Percentiles rank a stretch among this genome's conserved stretches.
Evolutionary conservation across 2,113 vertebrate species (phyloP).

Genomic region (Mobula hypostoma): DNA sequence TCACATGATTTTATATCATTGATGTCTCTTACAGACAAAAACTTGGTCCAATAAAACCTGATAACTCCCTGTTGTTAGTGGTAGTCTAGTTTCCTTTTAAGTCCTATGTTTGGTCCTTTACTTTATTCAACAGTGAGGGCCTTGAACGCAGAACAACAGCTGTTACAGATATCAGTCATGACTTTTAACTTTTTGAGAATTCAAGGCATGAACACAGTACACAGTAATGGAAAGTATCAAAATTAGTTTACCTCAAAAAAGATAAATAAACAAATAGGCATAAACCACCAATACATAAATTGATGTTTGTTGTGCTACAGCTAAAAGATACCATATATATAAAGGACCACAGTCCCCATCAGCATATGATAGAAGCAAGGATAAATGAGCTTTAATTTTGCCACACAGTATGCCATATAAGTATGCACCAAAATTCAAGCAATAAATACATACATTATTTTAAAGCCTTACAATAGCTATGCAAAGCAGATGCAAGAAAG

Average conservation of each 20-base stretch:
- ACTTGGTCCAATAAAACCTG: conserved; percentile 77
- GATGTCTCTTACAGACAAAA: conserved; percentile 78
- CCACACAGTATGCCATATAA: conserved; percentile 99
- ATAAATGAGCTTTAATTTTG: conserved; percentile 97
- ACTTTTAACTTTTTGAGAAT: conserved; percentile 98
- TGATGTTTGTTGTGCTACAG: conserved; percentile 97
- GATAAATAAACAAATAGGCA: conserved; percentile 80
- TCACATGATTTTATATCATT: conserved; percentile 72
- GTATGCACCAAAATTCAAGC: conserved; percentile 99
- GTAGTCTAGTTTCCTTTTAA: conserved; percentile 96
- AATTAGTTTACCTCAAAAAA: conserved; percentile 87
- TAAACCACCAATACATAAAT: conserved; percentile 99
- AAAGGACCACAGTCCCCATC: conserved; percentile 93
- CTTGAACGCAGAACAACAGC: conserved; percentile 99
- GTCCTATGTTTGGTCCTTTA: conserved; percentile 99
- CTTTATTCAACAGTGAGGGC: conserved; percentile 99
- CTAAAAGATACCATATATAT: conserved; percentile 99
- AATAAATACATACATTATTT: conserved; percentile 99
- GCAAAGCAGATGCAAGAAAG: conserved; percentile 99
- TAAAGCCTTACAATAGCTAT: conserved; percentile 99
- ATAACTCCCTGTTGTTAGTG: conserved; percentile 89
- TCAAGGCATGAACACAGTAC: conserved; percentile 99
- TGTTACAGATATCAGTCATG: conserved; percentile 99
- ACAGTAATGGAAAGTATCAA: conserved; percentile 99
- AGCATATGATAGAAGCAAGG: conserved; percentile 96